These are phyloP conservation scores for Triplophysa dalaica DNA, from an alignment of 2,113 vertebrate genomes.

Conservation along the genomic window DNA sequence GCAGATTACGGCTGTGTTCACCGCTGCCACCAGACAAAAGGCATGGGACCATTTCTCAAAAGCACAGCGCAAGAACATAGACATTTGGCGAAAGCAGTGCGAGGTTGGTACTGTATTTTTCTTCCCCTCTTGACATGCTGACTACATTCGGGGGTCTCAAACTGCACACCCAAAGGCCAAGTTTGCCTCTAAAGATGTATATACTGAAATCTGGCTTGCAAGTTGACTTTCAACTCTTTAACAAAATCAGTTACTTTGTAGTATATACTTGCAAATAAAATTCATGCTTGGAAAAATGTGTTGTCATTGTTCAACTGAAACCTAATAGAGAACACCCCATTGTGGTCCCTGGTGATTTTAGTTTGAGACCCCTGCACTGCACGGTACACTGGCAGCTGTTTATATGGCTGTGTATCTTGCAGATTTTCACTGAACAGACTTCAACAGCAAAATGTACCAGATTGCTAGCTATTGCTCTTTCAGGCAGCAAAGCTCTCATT, in stretches of 20 bases:
- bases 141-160: constrained; percentile 55
- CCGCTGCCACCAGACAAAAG: constrained; percentile 97
- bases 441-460: constrained; percentile 41
- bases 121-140: constrained; percentile 77
- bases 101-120: constrained; percentile 88
- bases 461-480: constrained; percentile 39
- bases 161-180: not conserved
- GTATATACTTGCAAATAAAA: not conserved
- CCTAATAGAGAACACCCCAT: not conserved
- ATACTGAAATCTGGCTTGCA: not conserved
- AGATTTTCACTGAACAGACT: constrained; percentile 25
- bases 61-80: constrained; percentile 99
- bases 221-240: not conserved
- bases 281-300: not conserved
- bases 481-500: constrained; percentile 47
- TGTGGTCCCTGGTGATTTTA: not conserved
- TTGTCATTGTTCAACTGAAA: not conserved
- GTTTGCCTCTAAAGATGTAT: not conserved
- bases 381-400: constrained; percentile 56
- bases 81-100: constrained; percentile 99
- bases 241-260: too few species aligned
- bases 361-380: constrained; percentile 44
- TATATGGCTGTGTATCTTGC: constrained; percentile 42
- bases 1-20: constrained; percentile 98
- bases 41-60: constrained; percentile 99